These are phyloP conservation scores for Pammene aurita DNA, from an alignment of 2,888 invertebrate genomes.

Conservation along the genomic window DNA sequence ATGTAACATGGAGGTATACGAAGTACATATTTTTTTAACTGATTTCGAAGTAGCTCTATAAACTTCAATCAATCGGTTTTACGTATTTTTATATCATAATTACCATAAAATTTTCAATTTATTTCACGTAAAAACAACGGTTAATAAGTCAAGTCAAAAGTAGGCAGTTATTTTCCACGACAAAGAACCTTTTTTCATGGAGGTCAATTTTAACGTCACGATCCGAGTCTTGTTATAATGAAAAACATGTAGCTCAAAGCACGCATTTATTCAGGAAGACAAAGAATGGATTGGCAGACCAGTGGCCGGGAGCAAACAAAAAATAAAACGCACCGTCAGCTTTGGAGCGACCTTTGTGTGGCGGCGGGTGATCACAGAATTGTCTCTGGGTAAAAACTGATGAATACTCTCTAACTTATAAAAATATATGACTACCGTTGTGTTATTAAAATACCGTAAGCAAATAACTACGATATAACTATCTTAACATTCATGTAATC, in stretches of 20 bases:
- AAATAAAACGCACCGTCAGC: conserved; percentile 77
- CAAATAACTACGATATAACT: background rate
- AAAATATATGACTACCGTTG: conserved; percentile 40
- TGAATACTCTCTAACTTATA: conserved; percentile 73
- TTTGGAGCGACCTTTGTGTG: conserved; percentile 69
- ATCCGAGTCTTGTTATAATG: conserved; percentile 64
- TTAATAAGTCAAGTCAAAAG: no score
- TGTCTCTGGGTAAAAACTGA: conserved; percentile 75
- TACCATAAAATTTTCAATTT: no score
- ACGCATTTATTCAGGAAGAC: conserved; percentile 74
- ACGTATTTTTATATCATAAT: no score
- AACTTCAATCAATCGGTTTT: no score
- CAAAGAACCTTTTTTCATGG: background rate
- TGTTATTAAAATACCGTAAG: background rate
- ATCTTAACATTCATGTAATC: background rate
- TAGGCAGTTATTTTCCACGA: background rate
- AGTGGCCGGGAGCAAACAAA: conserved; percentile 70
- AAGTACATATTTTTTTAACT: no score
- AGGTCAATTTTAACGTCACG: conserved; percentile 56
- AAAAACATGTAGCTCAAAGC: conserved; percentile 71
- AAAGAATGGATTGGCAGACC: conserved; percentile 65
- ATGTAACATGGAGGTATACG: no score
- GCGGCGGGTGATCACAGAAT: conserved; percentile 64
- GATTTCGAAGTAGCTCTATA: no score
- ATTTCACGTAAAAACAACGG: background rate